Percentiles rank a stretch among this genome's conserved stretches.
Conservation (phyloP, 2,888 invertebrate species). For the Pristionchus arcanus region DNA sequence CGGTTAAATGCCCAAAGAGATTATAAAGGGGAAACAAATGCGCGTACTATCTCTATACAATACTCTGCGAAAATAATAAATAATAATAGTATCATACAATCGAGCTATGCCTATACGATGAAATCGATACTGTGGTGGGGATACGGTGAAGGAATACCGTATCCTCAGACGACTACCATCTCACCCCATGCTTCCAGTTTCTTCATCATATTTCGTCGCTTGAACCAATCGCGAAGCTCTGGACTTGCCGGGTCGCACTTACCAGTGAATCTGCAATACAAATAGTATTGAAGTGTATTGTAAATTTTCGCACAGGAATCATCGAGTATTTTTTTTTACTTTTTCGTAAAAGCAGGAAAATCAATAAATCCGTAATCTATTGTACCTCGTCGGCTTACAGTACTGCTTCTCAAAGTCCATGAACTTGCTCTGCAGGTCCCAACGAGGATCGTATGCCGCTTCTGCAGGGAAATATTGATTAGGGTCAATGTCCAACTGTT, state of each 20-base stretch:
- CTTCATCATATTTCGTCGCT: conserved; percentile 68
- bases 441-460: conserved; percentile 66
- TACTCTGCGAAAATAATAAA: conserved; percentile 11
- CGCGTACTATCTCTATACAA: not conserved
- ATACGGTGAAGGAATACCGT: not conserved
- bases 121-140: not conserved
- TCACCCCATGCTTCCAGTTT: conserved; percentile 73
- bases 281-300: not conserved
- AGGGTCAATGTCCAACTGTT: too few species aligned
- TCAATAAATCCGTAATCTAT: not conserved
- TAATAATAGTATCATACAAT: not conserved
- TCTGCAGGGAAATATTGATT: conserved; percentile 34
- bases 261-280: conserved; percentile 70
- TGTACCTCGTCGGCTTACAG: conserved; percentile 73
- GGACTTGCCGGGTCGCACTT: conserved; percentile 74
- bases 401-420: conserved; percentile 75
- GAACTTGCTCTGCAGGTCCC: conserved; percentile 74
- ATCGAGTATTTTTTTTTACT: not conserved
- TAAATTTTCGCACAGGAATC: not conserved
- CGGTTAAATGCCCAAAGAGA: not conserved
- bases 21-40: not conserved
- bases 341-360: not conserved
- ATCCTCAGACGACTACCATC: conserved; percentile 71
- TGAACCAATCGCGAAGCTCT: conserved; percentile 74
- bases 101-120: not conserved